A percentile compares a stretch with the other conserved stretches of the same genome.
phyloP scores from a whole-genome alignment of 2,113 vertebrate species.

The Cacatua alba region DNA sequence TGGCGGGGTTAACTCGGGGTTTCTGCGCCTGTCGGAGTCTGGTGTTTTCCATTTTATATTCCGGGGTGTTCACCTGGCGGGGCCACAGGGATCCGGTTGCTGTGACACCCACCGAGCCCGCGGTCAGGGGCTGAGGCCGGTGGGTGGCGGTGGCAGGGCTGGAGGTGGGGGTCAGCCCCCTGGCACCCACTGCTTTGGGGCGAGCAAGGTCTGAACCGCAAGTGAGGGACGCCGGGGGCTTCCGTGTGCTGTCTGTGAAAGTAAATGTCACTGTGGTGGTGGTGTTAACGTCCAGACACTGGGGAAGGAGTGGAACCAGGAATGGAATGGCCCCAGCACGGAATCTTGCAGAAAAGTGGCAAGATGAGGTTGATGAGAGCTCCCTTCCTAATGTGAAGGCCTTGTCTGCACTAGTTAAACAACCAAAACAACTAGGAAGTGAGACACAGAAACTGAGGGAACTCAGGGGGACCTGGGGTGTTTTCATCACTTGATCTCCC shows the following conservation, averaged over 20 bases:
- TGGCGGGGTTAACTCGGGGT: neutral
- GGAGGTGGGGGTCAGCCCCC: neutral
- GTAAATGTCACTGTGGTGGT: neutral
- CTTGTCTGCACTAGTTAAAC: neutral
- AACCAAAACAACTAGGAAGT: neutral
- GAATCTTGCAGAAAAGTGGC: no score
- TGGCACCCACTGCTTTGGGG: neutral
- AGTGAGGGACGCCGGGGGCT: neutral
- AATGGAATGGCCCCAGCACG: accelerated
- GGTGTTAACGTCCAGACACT: accelerated
- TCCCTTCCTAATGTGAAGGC: neutral
- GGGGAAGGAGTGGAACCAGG: neutral
- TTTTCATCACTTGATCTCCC: neutral
- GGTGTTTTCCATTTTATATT: neutral
- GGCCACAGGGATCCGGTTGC: neutral
- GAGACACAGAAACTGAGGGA: neutral
- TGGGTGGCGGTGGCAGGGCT: neutral
- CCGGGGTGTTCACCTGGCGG: neutral
- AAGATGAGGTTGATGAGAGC: accelerated
- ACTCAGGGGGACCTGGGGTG: neutral
- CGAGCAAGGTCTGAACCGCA: no score
- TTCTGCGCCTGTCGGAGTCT: neutral
- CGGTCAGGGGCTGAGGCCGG: neutral
- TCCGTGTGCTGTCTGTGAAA: accelerated
- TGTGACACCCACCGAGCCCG: neutral